Conservation (phyloP, 2,797 vertebrate genomes). For the Malacoraja senta region DNA sequence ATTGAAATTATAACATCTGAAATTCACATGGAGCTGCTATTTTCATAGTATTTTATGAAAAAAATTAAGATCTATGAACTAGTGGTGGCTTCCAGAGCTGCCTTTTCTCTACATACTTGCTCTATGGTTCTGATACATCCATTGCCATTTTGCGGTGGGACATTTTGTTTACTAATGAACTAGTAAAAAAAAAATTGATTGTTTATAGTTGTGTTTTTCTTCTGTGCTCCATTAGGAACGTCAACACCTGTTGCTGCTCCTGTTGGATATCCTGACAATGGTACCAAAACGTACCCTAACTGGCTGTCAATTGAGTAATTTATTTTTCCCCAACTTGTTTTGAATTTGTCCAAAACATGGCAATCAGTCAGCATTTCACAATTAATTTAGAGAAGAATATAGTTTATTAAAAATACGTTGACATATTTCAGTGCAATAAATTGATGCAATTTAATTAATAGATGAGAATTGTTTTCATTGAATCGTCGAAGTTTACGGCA, state of each 20-base stretch:
- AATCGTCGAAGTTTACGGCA: no score
- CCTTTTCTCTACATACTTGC: no score
- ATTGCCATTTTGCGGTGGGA: neutral
- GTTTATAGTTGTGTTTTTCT: neutral
- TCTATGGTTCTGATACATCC: neutral
- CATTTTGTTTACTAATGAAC: neutral
- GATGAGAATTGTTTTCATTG: no score
- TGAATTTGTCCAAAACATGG: neutral
- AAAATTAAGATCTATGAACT: neutral
- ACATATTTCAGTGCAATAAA: neutral
- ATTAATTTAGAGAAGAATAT: neutral
- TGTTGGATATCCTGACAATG: neutral
- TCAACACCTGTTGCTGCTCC: neutral
- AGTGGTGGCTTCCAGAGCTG: neutral
- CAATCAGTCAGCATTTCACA: neutral
- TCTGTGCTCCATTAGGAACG: neutral
- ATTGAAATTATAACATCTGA: neutral
- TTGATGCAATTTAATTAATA: neutral
- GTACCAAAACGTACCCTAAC: neutral
- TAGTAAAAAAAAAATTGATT: neutral
- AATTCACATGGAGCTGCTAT: neutral
- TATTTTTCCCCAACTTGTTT: no score
- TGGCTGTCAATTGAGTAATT: no score
- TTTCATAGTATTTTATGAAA: neutral
- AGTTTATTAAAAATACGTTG: no score